Percentiles rank a stretch among this genome's conserved stretches.
These are phyloP conservation scores for Hippocampus comes DNA, from an alignment of 2,113 vertebrate genomes.

Conservation along the genomic window DNA sequence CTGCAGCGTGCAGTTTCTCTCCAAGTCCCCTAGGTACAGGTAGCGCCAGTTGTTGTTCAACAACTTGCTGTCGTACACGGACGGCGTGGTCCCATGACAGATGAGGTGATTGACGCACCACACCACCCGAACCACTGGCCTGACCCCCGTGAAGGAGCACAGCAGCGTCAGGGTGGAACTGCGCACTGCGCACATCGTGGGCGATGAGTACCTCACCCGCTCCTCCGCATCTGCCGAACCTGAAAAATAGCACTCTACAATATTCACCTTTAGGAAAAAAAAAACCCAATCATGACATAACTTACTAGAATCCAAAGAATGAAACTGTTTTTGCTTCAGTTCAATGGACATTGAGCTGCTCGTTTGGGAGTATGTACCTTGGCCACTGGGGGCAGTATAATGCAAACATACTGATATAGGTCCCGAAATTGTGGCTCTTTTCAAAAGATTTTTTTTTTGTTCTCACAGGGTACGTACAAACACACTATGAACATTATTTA, in stretches of 20 bases:
- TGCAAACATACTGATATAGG: too few species aligned
- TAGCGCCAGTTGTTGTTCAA: accelerated
- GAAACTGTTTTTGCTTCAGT: too few species aligned
- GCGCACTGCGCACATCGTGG: background rate
- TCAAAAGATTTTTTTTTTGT: too few species aligned
- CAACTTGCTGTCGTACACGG: constrained; percentile 11
- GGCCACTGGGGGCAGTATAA: too few species aligned
- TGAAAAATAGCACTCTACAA: background rate
- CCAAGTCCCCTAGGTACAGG: constrained; percentile 36
- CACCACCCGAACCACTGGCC: background rate
- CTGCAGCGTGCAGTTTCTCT: constrained; percentile 36
- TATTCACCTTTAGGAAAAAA: too few species aligned
- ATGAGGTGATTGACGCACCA: background rate
- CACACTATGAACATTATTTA: too few species aligned
- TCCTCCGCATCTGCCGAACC: background rate
- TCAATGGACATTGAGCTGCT: too few species aligned
- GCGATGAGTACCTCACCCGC: background rate
- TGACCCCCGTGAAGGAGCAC: constrained; percentile 4
- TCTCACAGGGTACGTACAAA: too few species aligned
- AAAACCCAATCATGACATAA: too few species aligned
- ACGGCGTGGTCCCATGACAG: accelerated
- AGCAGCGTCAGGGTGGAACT: constrained; percentile 10
- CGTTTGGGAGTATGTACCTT: too few species aligned
- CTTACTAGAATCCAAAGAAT: too few species aligned
- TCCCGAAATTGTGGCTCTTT: too few species aligned